Base-by-base conservation (phyloP, 2,797 vertebrate genomes). In the Platyrinchus mystaceus region DNA sequence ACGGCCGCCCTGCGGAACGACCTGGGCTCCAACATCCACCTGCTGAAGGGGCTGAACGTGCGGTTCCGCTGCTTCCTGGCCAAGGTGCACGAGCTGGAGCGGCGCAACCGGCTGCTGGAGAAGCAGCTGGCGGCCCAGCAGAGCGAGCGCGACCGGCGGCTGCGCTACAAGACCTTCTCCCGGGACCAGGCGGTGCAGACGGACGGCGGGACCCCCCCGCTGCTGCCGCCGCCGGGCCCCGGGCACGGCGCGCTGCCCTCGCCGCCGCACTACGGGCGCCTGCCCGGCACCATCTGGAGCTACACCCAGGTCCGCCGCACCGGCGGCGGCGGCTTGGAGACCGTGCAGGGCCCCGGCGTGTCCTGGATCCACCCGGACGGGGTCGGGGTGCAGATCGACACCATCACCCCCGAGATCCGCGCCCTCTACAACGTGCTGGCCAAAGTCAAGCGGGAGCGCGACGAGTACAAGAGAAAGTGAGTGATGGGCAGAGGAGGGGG, bases 301-400 rank as follows among this genome's bases (percentile, higher is more conserved):
- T 99, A 98, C 97, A 99, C 99, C 39, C 99, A 99, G 97, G 98
- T 99, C 94, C 98, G 99, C 95, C 98, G 98, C 41, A 99, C 98
- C 11, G 99, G 99, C 11, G 98, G 97, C 77, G 98, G 98, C 87
- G 98, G 98, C 30, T 88, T 98, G 32, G 98, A 99, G 98, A 99
- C 99, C 3, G 90, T 99, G 75, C 98, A 98, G 49, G 99, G 98
- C 10, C 98, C 99, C 71, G 99, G 87, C 67, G 98, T 99, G 92
- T 99, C 99, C 50, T 99, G 99, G 99, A 93, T 98, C 63, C 99
- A 99, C 85, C 98, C 98, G 5, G 99, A 99, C 36, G 99, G 99
- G 27, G 99, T 99, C 17, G 99, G 99, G n/a, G 99, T 99, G 83
- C 99, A 99, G 98, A 99, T 99, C 60, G 99, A 99, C 97, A 99